Base-by-base conservation (phyloP, 2,888 invertebrate species). In the Tinea pellionella region DNA sequence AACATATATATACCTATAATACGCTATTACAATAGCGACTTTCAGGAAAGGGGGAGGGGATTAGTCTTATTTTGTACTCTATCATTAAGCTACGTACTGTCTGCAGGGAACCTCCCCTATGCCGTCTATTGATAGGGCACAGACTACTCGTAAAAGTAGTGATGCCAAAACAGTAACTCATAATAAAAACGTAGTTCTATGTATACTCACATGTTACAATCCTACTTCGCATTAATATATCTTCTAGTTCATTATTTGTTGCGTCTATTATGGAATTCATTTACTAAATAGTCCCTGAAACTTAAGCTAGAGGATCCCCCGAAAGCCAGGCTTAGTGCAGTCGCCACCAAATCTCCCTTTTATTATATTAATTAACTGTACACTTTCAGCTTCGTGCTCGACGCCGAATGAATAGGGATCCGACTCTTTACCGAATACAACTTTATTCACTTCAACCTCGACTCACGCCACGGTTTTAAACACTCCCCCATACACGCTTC, bases 331-430 rank as follows among this genome's bases (percentile, higher is more conserved):
- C 57, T 57, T 57, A 57, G 57, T 32, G 19, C 57, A 57, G 32
- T 57, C 16, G 30, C 57, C 57, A 32, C 57, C 30, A 32, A 57
- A 57, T 57, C 30, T 57, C 57, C 57, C 57, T 57, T 57, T 57
- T 57, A 57, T 57, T 57, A 57, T 57, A 57, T 57, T 57, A 57
- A 57, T 57, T 57, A 57, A 57, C 57, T 57, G 57, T 57, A 57
- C 57, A 57, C 57, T 57, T 53, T 53, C 53, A 53, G 53, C 53
- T 53, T 53, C 53, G 53, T 53, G 53, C 53, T 53, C 53, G 9
- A 53, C 53, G 53, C 24, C 53, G 24, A 57, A 57, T 57, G 57
- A 57, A 57, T 57, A 15, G 32, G 57, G 57, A 57, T 53, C 24
- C n/a, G 9, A 24, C 3, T 24, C 2, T 53, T 47, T 47, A 47